These are phyloP conservation scores for Drosophila ezoana DNA, from an alignment of 2,888 invertebrate genomes.

Conservation along the genomic window DNA sequence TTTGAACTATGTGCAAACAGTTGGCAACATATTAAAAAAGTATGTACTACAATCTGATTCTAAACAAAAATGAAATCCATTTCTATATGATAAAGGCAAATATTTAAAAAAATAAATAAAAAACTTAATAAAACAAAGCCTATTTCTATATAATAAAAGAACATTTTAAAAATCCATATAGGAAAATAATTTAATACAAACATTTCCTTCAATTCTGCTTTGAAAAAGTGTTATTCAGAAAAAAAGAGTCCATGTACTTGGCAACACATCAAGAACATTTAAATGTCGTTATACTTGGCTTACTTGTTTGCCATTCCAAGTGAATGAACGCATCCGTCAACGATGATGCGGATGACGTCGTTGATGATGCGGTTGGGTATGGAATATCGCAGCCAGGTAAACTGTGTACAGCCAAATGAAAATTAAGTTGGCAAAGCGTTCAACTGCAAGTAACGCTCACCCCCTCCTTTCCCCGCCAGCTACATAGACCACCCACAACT, in stretches of 20 bases:
- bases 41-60: too few relatives aligned
- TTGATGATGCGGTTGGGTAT: slow-evolving; percentile 22
- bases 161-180: too few relatives aligned
- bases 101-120: too few relatives aligned
- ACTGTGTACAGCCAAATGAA: slow-evolving; percentile 51
- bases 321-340: slow-evolving; percentile 65
- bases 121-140: too few relatives aligned
- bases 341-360: slow-evolving; percentile 34
- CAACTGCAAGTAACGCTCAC: slow-evolving; percentile 51
- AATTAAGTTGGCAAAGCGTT: slow-evolving; percentile 70
- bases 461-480: neutral
- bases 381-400: slow-evolving; percentile 55
- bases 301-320: slow-evolving; percentile 60
- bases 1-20: neutral
- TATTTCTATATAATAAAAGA: too few relatives aligned
- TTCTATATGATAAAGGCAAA: too few relatives aligned
- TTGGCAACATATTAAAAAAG: neutral
- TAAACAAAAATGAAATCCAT: too few relatives aligned
- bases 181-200: too few relatives aligned
- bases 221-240: too few relatives aligned
- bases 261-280: slow-evolving; percentile 34
- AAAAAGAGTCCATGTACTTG: neutral
- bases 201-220: too few relatives aligned
- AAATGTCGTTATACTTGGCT: slow-evolving; percentile 37
- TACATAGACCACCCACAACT: neutral